Conservation (phyloP, 2,888 invertebrate genomes). For the Rhogogaster chlorosoma region DNA sequence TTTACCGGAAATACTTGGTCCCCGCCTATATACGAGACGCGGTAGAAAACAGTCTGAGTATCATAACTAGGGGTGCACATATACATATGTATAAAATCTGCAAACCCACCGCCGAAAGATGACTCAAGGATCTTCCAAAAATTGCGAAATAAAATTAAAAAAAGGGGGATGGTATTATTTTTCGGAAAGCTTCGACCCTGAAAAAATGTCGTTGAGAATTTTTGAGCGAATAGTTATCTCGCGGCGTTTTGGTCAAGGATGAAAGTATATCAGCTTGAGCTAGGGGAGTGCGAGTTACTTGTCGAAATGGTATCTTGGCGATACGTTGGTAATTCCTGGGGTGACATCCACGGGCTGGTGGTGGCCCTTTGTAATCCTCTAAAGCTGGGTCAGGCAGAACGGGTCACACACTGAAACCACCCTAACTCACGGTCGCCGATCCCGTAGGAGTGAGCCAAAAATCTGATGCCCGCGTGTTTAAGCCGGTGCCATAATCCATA, state of each 20-base stretch:
- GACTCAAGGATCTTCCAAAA: background rate
- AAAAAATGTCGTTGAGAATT: background rate
- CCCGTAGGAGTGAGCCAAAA: constrained; percentile 5
- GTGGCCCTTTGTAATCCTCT: constrained; percentile 48
- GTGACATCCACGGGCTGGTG: constrained; percentile 44
- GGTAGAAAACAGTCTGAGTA: background rate
- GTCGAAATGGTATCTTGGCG: constrained; percentile 43
- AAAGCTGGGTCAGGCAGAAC: constrained; percentile 50
- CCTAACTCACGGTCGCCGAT: constrained; percentile 18
- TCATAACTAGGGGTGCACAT: background rate
- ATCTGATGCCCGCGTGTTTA: constrained; percentile 31
- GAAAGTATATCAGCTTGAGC: background rate
- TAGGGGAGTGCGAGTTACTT: background rate
- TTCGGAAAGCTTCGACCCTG: background rate
- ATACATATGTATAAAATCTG: background rate
- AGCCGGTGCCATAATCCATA: constrained; percentile 25
- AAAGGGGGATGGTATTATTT: background rate
- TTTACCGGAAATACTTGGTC: constrained; percentile 26
- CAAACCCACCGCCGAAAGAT: background rate
- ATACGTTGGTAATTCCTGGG: constrained; percentile 40
- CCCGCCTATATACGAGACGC: background rate
- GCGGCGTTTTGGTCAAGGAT: background rate
- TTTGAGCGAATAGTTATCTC: background rate
- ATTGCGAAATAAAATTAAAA: background rate
- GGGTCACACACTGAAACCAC: constrained; percentile 42